Percentiles rank a stretch among this genome's conserved stretches.
phyloP scores from a whole-genome alignment of 2,888 invertebrate genomes.

The Thereva unica region DNA sequence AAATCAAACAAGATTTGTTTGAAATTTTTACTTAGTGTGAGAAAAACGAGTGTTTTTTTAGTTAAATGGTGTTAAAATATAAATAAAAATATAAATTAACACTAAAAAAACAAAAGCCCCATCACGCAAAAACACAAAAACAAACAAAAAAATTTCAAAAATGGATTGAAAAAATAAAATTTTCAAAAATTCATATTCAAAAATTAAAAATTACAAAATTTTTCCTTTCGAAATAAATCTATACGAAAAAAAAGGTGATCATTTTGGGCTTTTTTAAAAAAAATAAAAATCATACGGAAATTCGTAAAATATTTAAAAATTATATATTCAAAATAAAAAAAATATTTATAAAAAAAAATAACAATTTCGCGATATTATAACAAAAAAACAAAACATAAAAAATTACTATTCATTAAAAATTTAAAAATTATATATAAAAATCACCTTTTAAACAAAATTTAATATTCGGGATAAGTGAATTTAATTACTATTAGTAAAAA shows the following conservation, averaged over 20 bases:
- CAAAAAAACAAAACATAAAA: conserved; percentile 8
- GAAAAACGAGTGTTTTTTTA: too few relatives aligned
- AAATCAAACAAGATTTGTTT: too few relatives aligned
- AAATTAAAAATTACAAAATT: conserved; percentile 24
- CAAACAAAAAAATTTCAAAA: conserved; percentile 30
- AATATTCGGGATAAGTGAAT: conserved; percentile 15
- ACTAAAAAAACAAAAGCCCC: too few relatives aligned
- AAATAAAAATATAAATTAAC: too few relatives aligned
- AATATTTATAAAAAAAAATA: not conserved
- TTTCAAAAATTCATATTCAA: conserved; percentile 19
- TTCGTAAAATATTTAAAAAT: not conserved
- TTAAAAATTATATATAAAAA: conserved; percentile 10
- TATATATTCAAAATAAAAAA: too few relatives aligned
- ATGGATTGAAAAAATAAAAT: conserved; percentile 38
- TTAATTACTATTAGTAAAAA: conserved; percentile 1
- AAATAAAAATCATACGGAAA: conserved; percentile 6
- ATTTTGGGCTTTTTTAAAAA: conserved; percentile 28
- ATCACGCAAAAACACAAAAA: conserved; percentile 12
- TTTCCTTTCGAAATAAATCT: conserved; percentile 11
- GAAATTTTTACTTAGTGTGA: too few relatives aligned
- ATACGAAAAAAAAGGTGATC: conserved; percentile 38
- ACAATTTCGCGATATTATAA: not conserved
- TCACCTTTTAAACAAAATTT: conserved; percentile 27
- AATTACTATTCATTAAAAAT: conserved; percentile 18
- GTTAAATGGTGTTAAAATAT: too few relatives aligned